These are phyloP conservation scores for Panulirus ornatus DNA, from an alignment of 1,140 invertebrate species.

Conservation along the genomic window DNA sequence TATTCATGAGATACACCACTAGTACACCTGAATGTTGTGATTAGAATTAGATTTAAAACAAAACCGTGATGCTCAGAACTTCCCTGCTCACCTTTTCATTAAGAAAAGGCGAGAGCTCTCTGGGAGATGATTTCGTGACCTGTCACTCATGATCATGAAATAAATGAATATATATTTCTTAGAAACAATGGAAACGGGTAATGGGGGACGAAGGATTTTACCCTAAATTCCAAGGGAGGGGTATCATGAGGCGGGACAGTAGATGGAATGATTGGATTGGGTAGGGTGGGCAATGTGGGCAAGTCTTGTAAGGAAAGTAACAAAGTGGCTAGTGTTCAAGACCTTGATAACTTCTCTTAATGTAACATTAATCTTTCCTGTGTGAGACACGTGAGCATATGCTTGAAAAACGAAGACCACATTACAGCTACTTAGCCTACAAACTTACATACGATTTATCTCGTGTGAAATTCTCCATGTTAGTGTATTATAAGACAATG, in stretches of 20 bases:
- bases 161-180: not conserved
- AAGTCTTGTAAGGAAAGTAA: not conserved
- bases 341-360: conserved; percentile 1
- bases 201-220: too few relatives aligned
- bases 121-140: not conserved
- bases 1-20: not conserved
- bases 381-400: conserved; percentile 10
- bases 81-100: not conserved
- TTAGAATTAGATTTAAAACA: not conserved
- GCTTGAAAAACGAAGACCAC: conserved; percentile 21
- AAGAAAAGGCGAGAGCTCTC: not conserved
- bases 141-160: conserved; percentile 1
- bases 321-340: not conserved
- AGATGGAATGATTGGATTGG: not conserved
- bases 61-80: not conserved
- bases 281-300: conserved; percentile 16
- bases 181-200: not conserved
- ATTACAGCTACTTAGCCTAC: conserved; percentile 19
- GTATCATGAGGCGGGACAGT: too few relatives aligned
- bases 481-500: not conserved
- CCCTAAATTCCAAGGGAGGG: too few relatives aligned
- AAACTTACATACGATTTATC: not conserved
- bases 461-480: not conserved
- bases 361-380: not conserved
- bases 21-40: conserved; percentile 4